Percentiles rank a stretch among this genome's conserved stretches.
Conservation (phyloP, 2,888 invertebrate species). For the Perizoma affinitatum region DNA sequence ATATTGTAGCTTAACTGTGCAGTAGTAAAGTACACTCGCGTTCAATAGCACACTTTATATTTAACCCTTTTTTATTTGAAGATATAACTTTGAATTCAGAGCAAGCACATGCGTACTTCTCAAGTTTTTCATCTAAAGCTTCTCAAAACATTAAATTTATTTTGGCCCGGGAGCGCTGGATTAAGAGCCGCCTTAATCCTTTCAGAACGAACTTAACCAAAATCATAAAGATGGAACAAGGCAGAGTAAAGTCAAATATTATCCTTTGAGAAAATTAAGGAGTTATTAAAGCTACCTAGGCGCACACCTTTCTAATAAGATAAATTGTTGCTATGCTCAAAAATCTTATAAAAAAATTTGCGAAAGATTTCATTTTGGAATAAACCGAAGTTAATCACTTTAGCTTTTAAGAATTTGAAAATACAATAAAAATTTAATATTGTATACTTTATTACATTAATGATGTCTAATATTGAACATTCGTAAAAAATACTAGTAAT, state of each 20-base stretch:
- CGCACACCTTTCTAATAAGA: conserved; percentile 39
- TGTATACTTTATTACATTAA: too few species aligned
- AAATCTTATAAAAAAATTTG: conserved; percentile 11
- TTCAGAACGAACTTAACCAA: conserved; percentile 79
- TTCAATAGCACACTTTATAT: conserved; percentile 39
- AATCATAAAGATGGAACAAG: conserved; percentile 81
- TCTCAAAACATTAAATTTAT: conserved; percentile 79
- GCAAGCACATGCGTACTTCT: conserved; percentile 64
- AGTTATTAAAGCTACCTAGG: conserved; percentile 73
- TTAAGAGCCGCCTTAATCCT: conserved; percentile 82
- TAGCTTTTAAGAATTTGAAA: neutral
- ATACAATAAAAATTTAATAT: too few species aligned
- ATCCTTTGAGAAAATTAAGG: conserved; percentile 75
- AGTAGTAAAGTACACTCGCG: conserved; percentile 54
- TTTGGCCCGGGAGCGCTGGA: conserved; percentile 78
- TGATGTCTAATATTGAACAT: neutral
- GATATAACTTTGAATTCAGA: conserved; percentile 57
- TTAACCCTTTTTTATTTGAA: conserved; percentile 20
- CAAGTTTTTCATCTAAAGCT: conserved; percentile 82
- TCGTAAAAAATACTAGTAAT: neutral
- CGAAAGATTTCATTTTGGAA: conserved; percentile 4
- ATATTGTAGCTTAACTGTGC: conserved; percentile 47
- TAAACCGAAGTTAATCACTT: neutral
- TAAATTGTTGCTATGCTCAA: conserved; percentile 13
- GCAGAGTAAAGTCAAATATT: conserved; percentile 80